These are phyloP conservation scores for Pungitius pungitius DNA, from an alignment of 2,113 vertebrate genomes.

Conservation along the genomic window DNA sequence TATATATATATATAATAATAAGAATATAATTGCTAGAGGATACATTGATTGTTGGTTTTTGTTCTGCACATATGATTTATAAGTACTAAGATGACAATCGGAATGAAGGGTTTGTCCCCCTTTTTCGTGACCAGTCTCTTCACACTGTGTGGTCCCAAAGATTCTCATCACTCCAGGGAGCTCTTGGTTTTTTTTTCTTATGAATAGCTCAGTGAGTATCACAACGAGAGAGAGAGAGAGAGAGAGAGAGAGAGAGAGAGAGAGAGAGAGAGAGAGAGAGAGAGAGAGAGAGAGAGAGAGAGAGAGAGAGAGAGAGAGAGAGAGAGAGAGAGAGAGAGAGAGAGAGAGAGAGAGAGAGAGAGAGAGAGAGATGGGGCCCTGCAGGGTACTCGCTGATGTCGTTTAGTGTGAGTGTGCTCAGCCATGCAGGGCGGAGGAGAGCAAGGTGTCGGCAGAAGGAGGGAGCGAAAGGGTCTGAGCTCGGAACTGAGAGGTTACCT, in stretches of 20 bases:
- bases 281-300: too few relatives aligned
- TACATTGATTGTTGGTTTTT: neutral
- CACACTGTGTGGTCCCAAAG: neutral
- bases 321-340: too few relatives aligned
- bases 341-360: too few relatives aligned
- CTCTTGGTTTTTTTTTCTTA: neutral
- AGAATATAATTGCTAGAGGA: neutral
- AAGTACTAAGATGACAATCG: neutral
- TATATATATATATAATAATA: too few relatives aligned
- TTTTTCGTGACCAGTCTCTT: neutral
- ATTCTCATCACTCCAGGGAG: neutral
- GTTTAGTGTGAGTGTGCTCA: conserved; percentile 1
- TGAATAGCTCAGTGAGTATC: neutral
- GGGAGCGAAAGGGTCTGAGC: conserved; percentile 14
- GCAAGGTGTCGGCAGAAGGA: conserved; percentile 10
- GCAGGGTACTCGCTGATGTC: neutral
- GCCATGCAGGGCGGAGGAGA: conserved; percentile 55
- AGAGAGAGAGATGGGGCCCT: too few relatives aligned
- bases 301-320: too few relatives aligned
- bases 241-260: too few relatives aligned
- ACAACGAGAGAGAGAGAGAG: too few relatives aligned
- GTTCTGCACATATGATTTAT: neutral
- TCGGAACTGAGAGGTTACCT: conserved; percentile 85
- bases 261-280: too few relatives aligned
- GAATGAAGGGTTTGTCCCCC: neutral